phyloP scores from a whole-genome alignment of 2,888 invertebrate species.

The Stenchaetothrips biformis region DNA sequence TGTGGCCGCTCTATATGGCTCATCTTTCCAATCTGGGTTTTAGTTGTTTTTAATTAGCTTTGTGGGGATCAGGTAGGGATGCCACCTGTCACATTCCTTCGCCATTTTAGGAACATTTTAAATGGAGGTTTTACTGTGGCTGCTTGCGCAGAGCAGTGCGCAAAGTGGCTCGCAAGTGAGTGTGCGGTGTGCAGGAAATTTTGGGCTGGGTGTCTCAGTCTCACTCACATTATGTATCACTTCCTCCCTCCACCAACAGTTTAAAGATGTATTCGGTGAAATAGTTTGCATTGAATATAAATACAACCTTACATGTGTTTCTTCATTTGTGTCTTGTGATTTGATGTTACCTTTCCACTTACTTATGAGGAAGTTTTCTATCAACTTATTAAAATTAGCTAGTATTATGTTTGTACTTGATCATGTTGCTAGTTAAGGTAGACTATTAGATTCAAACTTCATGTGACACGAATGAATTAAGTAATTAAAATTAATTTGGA shows the following conservation, averaged over 20 bases:
- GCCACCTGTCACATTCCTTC: slow-evolving; percentile 22
- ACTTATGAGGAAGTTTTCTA: slow-evolving; percentile 19
- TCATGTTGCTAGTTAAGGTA: slow-evolving; percentile 25
- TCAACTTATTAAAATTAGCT: slow-evolving; percentile 25
- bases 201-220: slow-evolving; percentile 6
- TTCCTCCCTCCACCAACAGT: slow-evolving; percentile 24
- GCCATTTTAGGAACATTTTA: slow-evolving; percentile 18
- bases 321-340: slow-evolving; percentile 25
- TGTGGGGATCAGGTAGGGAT: slow-evolving; percentile 22
- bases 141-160: background rate
- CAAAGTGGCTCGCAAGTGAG: slow-evolving; percentile 5
- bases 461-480: slow-evolving; percentile 25
- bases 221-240: slow-evolving; percentile 18
- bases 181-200: slow-evolving; percentile 8
- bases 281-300: slow-evolving; percentile 25
- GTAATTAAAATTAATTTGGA: slow-evolving; percentile 6
- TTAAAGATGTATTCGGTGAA: slow-evolving; percentile 23
- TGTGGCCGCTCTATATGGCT: slow-evolving; percentile 9
- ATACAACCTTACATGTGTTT: slow-evolving; percentile 21
- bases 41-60: slow-evolving; percentile 25
- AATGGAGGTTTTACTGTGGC: background rate
- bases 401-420: slow-evolving; percentile 25
- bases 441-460: slow-evolving; percentile 25
- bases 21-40: slow-evolving; percentile 23
- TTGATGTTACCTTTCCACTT: slow-evolving; percentile 25